Conservation (phyloP, 2,797 vertebrate genomes). For the Peromyscus melanophrys region DNA sequence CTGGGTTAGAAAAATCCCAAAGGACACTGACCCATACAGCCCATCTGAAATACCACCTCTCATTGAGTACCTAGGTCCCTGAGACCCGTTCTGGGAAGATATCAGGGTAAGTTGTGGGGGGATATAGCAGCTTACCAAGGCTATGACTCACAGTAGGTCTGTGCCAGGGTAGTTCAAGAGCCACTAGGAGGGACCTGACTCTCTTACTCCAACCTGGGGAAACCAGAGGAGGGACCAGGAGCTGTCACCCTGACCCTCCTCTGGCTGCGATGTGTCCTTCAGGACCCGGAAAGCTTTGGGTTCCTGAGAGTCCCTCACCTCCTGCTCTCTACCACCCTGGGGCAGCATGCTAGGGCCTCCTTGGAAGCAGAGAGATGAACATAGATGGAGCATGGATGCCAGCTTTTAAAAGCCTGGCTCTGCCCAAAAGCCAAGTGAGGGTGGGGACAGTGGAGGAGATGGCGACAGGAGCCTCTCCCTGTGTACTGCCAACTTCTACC, state of each 20-base stretch:
- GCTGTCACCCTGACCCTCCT: background rate
- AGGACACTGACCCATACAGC: background rate
- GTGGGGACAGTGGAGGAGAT: background rate
- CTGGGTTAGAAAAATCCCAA: background rate
- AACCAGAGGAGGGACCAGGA: background rate
- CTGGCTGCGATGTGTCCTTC: fast-evolving
- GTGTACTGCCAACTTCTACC: background rate
- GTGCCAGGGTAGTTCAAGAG: background rate
- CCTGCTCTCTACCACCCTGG: background rate
- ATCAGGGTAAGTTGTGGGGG: background rate
- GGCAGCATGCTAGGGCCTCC: background rate
- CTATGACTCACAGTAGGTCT: background rate
- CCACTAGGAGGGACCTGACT: background rate
- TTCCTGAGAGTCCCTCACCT: background rate
- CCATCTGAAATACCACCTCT: background rate
- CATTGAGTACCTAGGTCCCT: background rate
- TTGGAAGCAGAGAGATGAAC: slow-evolving; percentile 38
- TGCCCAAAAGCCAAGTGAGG: slow-evolving; percentile 50
- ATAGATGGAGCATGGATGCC: background rate
- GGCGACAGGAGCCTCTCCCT: background rate
- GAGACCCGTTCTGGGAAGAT: background rate
- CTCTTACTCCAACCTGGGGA: background rate
- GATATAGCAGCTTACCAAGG: background rate
- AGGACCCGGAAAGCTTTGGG: background rate
- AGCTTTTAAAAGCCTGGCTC: slow-evolving; percentile 61